Evolutionary conservation across 2,113 vertebrate genomes (phyloP), one percentile per base, ranked within the genome.

Genomic region (Ploceus nigricollis): DNA sequence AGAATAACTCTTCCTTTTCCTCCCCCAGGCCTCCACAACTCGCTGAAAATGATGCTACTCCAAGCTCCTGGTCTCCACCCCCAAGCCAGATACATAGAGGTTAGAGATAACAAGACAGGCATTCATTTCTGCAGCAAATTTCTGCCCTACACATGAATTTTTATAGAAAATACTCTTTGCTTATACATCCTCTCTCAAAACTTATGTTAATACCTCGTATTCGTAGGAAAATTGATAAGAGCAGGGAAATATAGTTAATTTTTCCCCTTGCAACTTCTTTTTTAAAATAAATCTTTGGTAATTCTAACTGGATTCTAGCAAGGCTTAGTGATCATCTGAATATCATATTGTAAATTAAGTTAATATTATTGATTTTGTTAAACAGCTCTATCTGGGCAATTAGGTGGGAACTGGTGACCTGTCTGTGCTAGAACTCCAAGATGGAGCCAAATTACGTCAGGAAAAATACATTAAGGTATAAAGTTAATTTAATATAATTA

Each of bases 1-100:
- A 92, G 87, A 95, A 94, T 48, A 72, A 91, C 37, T 87, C 73
- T 82, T 95, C 87, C 91, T 89, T 89, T 84, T 94, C 78, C 81
- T 95, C 65, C 84, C 70, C 56, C 7, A 9, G 72, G 31, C 35
- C 81, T 69, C 45, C 77, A 51, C 42, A 39, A 30, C 2, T 64
- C 56, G 64, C 35, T 53, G 54, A 90, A 75, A 93, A 79, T 28
- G 68, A 60, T 53, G 76, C 68, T 25, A 1, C 82, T 31, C 24
- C 10, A 16, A 72, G 76, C 60, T 92, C 80, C 53, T 61, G 25
- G 28, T 65, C 73, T 71, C 78, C 85, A 68, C 13, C 42, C 48
- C 39, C 54, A 25, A 47, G 47, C 24, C 42, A 73, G 28, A 57
- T 1, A 56, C 13, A 7, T 0, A 30, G 35, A 68, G 75, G 28